These are phyloP conservation scores for Ethmia dodecea DNA, from an alignment of 2,888 invertebrate genomes.

Conservation along the genomic window DNA sequence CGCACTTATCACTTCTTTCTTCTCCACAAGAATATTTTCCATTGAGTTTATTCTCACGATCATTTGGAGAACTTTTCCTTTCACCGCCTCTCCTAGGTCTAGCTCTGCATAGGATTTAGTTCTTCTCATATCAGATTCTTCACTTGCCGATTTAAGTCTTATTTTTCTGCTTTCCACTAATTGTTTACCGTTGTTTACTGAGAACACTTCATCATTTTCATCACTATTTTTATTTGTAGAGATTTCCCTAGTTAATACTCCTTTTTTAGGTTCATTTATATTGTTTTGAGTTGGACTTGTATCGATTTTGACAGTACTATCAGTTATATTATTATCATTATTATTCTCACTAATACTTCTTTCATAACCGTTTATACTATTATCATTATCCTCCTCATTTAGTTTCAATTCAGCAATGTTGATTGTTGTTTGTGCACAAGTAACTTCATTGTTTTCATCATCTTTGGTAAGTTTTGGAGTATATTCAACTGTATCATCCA, in stretches of 20 bases:
- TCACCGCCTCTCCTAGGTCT: slow-evolving; percentile 43
- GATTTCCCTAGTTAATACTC: slow-evolving; percentile 1
- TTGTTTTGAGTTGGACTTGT: too few relatives aligned
- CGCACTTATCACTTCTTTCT: slow-evolving; percentile 32
- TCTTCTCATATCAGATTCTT: slow-evolving; percentile 14
- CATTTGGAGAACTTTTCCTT: slow-evolving; percentile 44
- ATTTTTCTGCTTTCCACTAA: background rate
- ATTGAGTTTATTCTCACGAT: slow-evolving; percentile 47
- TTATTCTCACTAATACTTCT: too few relatives aligned
- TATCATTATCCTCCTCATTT: too few relatives aligned
- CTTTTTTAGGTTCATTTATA: too few relatives aligned
- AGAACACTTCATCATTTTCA: slow-evolving; percentile 9
- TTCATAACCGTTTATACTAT: too few relatives aligned
- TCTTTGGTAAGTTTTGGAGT: too few relatives aligned
- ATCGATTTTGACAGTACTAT: too few relatives aligned
- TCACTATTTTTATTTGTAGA: slow-evolving; percentile 8
- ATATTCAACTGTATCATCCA: too few relatives aligned
- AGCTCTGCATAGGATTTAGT: slow-evolving; percentile 45
- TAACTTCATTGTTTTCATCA: too few relatives aligned
- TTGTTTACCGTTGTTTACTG: slow-evolving; percentile 5
- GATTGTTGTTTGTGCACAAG: too few relatives aligned
- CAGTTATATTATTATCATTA: too few relatives aligned
- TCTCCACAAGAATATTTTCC: slow-evolving; percentile 30
- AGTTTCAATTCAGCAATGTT: too few relatives aligned
- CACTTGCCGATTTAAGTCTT: background rate